Conservation (phyloP, 2,113 vertebrate species). For the Acrocephalus kingi region DNA sequence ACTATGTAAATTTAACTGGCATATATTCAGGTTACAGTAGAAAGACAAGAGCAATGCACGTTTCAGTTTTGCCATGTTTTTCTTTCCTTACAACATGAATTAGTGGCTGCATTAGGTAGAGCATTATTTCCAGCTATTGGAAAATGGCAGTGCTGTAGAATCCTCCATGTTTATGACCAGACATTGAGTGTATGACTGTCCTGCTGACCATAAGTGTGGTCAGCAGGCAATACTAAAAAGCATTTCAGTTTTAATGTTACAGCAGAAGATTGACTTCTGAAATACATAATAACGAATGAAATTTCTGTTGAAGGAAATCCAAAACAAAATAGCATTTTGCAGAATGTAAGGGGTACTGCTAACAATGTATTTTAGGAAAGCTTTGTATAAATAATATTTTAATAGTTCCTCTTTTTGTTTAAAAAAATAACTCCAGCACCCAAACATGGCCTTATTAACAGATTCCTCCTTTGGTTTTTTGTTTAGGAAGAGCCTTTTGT, state of each 20-base stretch:
- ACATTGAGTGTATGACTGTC: neutral
- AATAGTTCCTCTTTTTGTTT: neutral
- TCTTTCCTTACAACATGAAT: neutral
- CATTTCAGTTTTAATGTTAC: neutral
- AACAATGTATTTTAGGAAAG: neutral
- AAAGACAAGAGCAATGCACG: neutral
- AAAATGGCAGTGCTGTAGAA: neutral
- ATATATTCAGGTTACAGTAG: neutral
- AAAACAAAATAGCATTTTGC: neutral
- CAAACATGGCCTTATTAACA: neutral
- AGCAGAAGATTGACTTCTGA: neutral
- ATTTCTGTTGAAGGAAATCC: neutral
- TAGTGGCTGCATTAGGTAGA: neutral
- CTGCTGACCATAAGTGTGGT: neutral
- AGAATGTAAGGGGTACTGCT: neutral
- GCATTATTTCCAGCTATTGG: neutral
- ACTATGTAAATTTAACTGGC: neutral
- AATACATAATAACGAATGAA: neutral
- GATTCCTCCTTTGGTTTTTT: neutral
- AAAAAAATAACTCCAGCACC: rapidly evolving
- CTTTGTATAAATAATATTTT: neutral
- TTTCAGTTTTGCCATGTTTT: neutral
- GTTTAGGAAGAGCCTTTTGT: slow-evolving; percentile 97
- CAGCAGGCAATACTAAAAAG: neutral
- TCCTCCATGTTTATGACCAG: neutral